Evolutionary conservation across 2,113 vertebrate species (phyloP), one percentile per base, ranked within the genome.

Genomic region (Actenoides hombroni): DNA sequence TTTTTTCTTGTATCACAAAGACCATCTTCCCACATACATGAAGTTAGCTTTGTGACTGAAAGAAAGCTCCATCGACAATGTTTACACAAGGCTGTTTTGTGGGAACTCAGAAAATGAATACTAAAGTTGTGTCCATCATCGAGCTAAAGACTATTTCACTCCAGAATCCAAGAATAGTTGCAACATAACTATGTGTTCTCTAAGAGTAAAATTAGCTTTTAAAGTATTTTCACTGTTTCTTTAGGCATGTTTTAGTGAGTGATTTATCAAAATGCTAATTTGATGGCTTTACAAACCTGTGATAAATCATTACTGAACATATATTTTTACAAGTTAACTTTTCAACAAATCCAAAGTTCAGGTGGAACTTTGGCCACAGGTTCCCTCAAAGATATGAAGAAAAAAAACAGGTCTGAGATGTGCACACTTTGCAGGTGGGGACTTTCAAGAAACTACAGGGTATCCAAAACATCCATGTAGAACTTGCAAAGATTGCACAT

Each of bases 141-240:
- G 33, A 40, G n/a, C 31, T 65, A 54, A 11, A 67, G 54, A 59
- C 7, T 3, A 6, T 48, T 83, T 88, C 40, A 24, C 13, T 61
- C 18, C 48, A 79, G 40, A 37, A 73, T 69, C 35, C 57, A 83
- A 63, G 75, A 88, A 73, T 39, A 46, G 26, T 49, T 92, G 49
- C 21, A 80, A 86, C 9, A 44, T 61, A 90, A 56, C 8, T 71
- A 20, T n/a, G 29, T 60, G 29, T 44, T 75, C 94, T 7, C 24
- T 61, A 65, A 33, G 40, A 37, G 28, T 20, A 44, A 71, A 86
- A 16, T 29, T 61, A 83, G 21, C 8, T n/a, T 40, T 61, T 71
- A 24, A 88, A 76, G 40, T 65, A 65, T 85, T 92, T 88, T 90
- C 65, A 40, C 9, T 76, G 26, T 16, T 67, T 92, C 54, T 88